phyloP scores from a whole-genome alignment of 2,888 invertebrate species.

The Phyllotreta cruciferae region DNA sequence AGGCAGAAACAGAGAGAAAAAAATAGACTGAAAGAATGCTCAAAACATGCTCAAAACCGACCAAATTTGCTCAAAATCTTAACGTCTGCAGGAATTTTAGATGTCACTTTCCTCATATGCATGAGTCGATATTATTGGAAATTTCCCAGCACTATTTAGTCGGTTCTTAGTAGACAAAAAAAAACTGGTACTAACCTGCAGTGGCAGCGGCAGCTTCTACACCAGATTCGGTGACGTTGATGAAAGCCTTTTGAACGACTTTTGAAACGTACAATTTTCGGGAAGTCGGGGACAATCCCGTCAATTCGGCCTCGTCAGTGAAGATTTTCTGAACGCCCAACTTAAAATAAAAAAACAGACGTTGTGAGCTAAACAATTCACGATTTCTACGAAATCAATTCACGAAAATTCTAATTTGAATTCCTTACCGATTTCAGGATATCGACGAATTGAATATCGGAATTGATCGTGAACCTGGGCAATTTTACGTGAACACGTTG shows the following conservation, averaged over 20 bases:
- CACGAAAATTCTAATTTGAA: background rate
- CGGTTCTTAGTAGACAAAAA: background rate
- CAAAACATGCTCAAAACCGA: too few species aligned
- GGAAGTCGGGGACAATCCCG: slow-evolving; percentile 43
- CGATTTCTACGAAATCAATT: background rate
- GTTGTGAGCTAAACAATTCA: background rate
- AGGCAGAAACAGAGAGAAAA: too few species aligned
- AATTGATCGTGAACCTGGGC: slow-evolving; percentile 45
- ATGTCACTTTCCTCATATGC: too few species aligned
- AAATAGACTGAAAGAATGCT: too few species aligned
- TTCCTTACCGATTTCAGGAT: slow-evolving; percentile 44
- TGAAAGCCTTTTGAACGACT: slow-evolving; percentile 55
- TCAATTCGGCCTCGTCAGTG: slow-evolving; percentile 44
- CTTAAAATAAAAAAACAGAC: slow-evolving; percentile 32
- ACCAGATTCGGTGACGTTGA: slow-evolving; percentile 55
- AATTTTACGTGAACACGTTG: slow-evolving; percentile 41
- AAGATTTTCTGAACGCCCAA: slow-evolving; percentile 45
- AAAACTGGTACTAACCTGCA: slow-evolving; percentile 12
- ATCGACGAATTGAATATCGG: slow-evolving; percentile 41
- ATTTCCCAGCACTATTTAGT: too few species aligned
- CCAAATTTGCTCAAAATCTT: too few species aligned
- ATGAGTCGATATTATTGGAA: too few species aligned
- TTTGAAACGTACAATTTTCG: slow-evolving; percentile 47
- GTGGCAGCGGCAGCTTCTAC: slow-evolving; percentile 56
- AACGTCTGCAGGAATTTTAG: too few species aligned